A percentile compares a stretch with the other conserved stretches of the same genome.
Conservation (phyloP, 2,797 vertebrate genomes). For the Xenopus petersii region DNA sequence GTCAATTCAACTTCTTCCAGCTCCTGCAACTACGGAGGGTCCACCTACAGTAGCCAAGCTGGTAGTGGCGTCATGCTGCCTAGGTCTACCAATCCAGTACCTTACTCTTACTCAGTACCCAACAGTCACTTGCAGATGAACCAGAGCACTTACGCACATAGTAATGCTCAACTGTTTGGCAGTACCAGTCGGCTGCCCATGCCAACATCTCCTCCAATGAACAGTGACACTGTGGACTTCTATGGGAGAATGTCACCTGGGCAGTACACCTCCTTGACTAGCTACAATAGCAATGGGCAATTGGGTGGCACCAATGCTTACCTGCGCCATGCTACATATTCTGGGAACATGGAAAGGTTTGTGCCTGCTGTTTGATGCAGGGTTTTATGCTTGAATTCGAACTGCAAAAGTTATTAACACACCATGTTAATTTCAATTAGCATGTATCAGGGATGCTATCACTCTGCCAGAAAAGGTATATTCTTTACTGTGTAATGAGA, state of each 20-base stretch:
- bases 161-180: slow-evolving; percentile 67
- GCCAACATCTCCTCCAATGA: slow-evolving; percentile 64
- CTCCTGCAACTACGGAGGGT: slow-evolving; percentile 62
- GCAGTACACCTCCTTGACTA: slow-evolving; percentile 76
- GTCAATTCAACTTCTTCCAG: slow-evolving; percentile 55
- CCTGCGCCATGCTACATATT: slow-evolving; percentile 75
- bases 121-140: slow-evolving; percentile 60
- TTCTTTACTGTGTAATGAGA: slow-evolving; percentile 29
- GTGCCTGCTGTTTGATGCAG: slow-evolving; percentile 79
- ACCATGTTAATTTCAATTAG: background rate
- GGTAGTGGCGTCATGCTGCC: slow-evolving; percentile 64
- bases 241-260: slow-evolving; percentile 80
- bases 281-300: slow-evolving; percentile 72
- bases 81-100: slow-evolving; percentile 56
- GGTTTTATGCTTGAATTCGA: background rate
- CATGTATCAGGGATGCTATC: background rate
- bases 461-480: background rate
- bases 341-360: slow-evolving; percentile 82
- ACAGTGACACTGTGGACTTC: slow-evolving; percentile 72
- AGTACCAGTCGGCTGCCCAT: slow-evolving; percentile 68
- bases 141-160: slow-evolving; percentile 73
- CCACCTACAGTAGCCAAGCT: slow-evolving; percentile 61
- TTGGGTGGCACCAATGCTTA: slow-evolving; percentile 69
- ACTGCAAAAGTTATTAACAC: background rate
- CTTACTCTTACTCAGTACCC: slow-evolving; percentile 73